Conservation (phyloP, 2,888 invertebrate species). For the Chrysolina americana region DNA sequence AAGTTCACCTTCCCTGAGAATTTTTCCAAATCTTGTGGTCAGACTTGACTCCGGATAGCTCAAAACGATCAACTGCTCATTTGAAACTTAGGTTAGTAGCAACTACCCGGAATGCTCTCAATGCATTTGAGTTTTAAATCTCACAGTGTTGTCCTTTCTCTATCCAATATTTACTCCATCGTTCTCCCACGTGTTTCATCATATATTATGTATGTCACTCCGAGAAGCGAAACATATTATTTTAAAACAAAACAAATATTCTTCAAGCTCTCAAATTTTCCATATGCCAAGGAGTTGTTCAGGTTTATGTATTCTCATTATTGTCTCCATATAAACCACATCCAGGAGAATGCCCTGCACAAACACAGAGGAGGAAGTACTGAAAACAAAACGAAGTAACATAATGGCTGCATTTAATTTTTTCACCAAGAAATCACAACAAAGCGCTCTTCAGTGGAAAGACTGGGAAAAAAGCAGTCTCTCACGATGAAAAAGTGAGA, state of each 20-base stretch:
- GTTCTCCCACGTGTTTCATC: no score
- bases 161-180: no score
- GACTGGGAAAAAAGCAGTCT: conserved; percentile 25
- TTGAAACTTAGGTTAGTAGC: no score
- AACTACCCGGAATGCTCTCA: no score
- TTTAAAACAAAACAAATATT: not conserved
- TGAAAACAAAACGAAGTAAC: conserved; percentile 18
- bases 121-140: no score
- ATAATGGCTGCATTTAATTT: conserved; percentile 26
- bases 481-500: conserved; percentile 31
- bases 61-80: no score
- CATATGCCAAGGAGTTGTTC: not conserved
- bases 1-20: no score
- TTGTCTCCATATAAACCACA: not conserved
- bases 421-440: conserved; percentile 19
- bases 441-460: not conserved
- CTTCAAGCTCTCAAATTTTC: not conserved
- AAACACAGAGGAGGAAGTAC: not conserved
- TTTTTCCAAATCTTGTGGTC: no score
- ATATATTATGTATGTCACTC: no score
- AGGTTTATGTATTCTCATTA: not conserved
- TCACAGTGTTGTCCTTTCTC: no score
- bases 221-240: no score
- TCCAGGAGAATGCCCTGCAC: not conserved
- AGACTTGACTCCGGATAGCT: no score